These are phyloP conservation scores for Lytechinus pictus DNA, from an alignment of 35 echinoderm and acorn worm species.

Conservation along the genomic window DNA sequence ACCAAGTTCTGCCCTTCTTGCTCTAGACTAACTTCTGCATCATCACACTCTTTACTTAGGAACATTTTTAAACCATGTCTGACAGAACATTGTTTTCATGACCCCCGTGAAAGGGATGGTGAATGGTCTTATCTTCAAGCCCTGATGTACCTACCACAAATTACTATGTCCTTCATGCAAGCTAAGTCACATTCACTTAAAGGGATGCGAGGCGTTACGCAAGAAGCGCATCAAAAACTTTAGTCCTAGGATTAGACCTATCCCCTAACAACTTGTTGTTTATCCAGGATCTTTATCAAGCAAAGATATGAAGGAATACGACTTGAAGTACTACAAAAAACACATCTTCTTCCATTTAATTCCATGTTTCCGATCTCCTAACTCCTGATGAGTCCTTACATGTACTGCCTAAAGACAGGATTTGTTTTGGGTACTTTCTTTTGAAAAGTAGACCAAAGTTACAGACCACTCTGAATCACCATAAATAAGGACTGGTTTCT, in stretches of 20 bases:
- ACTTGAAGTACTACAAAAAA: neutral
- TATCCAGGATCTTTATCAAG: neutral
- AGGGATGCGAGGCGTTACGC: neutral
- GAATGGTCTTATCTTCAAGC: neutral
- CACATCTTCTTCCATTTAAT: neutral
- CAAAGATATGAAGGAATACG: neutral
- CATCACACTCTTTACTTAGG: neutral
- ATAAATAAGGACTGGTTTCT: too few relatives aligned
- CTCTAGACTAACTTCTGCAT: neutral
- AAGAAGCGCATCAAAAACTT: neutral
- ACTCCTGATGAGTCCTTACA: too few relatives aligned
- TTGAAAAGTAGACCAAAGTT: too few relatives aligned
- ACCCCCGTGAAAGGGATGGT: neutral
- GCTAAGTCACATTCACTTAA: neutral
- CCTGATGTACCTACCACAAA: neutral
- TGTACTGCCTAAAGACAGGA: too few relatives aligned
- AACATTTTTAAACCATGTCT: neutral
- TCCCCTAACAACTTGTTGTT: neutral
- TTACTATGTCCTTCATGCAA: constrained; percentile 3
- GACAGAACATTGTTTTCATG: constrained; percentile 12
- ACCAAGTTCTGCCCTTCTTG: neutral
- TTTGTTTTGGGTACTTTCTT: too few relatives aligned
- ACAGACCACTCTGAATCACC: too few relatives aligned
- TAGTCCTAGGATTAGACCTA: neutral
- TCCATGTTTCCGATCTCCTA: too few relatives aligned